A percentile compares a stretch with the other conserved stretches of the same genome.
Evolutionary conservation across 2,888 invertebrate species (phyloP).

Genomic region (Diabrotica balteata): DNA sequence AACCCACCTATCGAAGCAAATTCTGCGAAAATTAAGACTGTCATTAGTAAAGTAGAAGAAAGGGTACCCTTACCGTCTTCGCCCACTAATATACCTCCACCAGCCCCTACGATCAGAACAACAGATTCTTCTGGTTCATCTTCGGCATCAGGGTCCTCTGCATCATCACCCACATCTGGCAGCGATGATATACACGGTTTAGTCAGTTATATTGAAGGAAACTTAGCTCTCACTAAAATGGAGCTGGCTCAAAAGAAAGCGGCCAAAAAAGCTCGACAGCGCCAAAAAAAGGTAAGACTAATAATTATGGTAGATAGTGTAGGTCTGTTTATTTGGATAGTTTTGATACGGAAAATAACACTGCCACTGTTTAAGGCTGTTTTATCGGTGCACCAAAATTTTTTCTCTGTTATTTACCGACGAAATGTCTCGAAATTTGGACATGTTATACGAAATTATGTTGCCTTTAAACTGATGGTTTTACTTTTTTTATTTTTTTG

Average conservation of each 20-base stretch:
- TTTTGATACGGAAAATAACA: no score
- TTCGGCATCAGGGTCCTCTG: slow-evolving; percentile 34
- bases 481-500: no score
- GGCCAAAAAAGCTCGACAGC: slow-evolving; percentile 84
- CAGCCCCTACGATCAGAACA: slow-evolving; percentile 39
- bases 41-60: slow-evolving; percentile 38
- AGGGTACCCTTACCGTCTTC: slow-evolving; percentile 44
- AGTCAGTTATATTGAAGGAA: slow-evolving; percentile 58
- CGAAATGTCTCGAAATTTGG: no score
- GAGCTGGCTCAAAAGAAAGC: slow-evolving; percentile 69
- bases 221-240: slow-evolving; percentile 51
- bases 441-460: no score
- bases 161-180: slow-evolving; percentile 20
- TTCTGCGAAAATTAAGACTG: slow-evolving; percentile 36
- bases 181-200: slow-evolving; percentile 55
- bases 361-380: no score
- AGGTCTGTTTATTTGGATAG: no score
- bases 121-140: slow-evolving; percentile 15
- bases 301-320: no score
- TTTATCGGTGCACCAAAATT: no score
- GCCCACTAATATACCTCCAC: slow-evolving; percentile 43
- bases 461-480: no score
- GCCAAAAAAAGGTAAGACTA: slow-evolving; percentile 71
- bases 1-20: slow-evolving; percentile 29
- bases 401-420: no score